These are phyloP conservation scores for Hypolimnas misippus DNA, from an alignment of 2,888 invertebrate species.

Conservation along the genomic window DNA sequence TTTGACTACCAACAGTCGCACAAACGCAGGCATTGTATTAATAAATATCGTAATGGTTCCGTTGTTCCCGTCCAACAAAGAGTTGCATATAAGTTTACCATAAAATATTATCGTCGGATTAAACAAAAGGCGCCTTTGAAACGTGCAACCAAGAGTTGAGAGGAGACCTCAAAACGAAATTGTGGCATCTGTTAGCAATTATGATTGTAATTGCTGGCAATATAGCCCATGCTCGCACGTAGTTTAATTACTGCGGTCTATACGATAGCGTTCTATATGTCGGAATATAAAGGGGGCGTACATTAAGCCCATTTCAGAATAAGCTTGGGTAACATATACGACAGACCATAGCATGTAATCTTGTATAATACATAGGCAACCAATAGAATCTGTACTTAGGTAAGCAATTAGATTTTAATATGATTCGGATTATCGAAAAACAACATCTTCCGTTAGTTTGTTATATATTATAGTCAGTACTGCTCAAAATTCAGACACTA, in stretches of 20 bases:
- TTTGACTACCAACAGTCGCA: slow-evolving; percentile 6
- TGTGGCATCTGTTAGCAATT: slow-evolving; percentile 48
- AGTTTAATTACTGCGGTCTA: slow-evolving; percentile 36
- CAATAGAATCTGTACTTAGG: background rate
- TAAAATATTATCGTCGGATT: slow-evolving; percentile 36
- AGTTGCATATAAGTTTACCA: slow-evolving; percentile 27
- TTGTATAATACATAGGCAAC: background rate
- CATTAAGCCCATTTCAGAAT: slow-evolving; percentile 25
- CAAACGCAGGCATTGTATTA: slow-evolving; percentile 23
- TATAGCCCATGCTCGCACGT: slow-evolving; percentile 37
- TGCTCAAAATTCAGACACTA: too few species aligned
- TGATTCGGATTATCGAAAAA: too few species aligned
- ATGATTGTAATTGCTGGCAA: slow-evolving; percentile 45
- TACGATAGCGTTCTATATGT: slow-evolving; percentile 26
- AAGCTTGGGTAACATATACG: slow-evolving; percentile 20
- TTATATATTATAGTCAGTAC: too few species aligned
- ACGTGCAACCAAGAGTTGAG: slow-evolving; percentile 31
- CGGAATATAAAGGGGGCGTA: slow-evolving; percentile 30
- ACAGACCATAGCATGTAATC: background rate
- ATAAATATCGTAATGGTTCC: slow-evolving; percentile 23
- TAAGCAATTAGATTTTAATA: too few species aligned
- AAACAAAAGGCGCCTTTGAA: slow-evolving; percentile 43
- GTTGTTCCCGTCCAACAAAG: slow-evolving; percentile 37
- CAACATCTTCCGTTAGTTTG: too few species aligned
- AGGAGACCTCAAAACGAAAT: slow-evolving; percentile 40